These are phyloP conservation scores for Drosophila ironensis DNA, from an alignment of 1,140 invertebrate species.

Conservation along the genomic window DNA sequence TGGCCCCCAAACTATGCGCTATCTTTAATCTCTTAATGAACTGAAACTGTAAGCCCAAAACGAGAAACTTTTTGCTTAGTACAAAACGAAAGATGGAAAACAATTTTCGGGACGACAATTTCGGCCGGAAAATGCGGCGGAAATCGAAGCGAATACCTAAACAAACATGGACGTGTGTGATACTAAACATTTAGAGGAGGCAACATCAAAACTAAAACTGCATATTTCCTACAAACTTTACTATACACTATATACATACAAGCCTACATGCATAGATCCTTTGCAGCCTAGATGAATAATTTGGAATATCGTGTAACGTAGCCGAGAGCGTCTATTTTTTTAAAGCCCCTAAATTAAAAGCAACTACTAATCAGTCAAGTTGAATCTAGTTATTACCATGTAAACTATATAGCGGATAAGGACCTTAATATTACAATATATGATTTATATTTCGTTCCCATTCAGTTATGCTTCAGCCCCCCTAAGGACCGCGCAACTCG, in stretches of 20 bases:
- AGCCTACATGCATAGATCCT: slow-evolving; percentile 14
- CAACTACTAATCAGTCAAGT: slow-evolving; percentile 49
- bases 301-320: slow-evolving; percentile 35
- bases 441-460: slow-evolving; percentile 23
- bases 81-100: slow-evolving; percentile 41
- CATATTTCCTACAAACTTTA: slow-evolving; percentile 33
- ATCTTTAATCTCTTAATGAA: slow-evolving; percentile 58
- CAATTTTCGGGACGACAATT: slow-evolving; percentile 24
- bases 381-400: slow-evolving; percentile 41
- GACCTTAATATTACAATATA: slow-evolving; percentile 13
- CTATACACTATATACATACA: neutral
- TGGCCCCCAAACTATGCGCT: slow-evolving; percentile 31
- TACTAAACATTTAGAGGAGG: slow-evolving; percentile 70
- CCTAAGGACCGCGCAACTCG: slow-evolving; percentile 20
- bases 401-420: slow-evolving; percentile 41
- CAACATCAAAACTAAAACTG: slow-evolving; percentile 53
- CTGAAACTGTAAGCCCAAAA: slow-evolving; percentile 46
- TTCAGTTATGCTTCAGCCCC: slow-evolving; percentile 9
- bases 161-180: slow-evolving; percentile 68
- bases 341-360: slow-evolving; percentile 29
- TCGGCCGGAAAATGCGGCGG: slow-evolving; percentile 1
- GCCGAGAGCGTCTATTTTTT: slow-evolving; percentile 60
- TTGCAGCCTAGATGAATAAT: slow-evolving; percentile 27
- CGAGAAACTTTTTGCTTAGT: slow-evolving; percentile 52
- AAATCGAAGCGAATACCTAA: slow-evolving; percentile 16